A percentile compares a stretch with the other conserved stretches of the same genome.
Conservation (phyloP, 2,797 vertebrate genomes). For the Artibeus lituratus region DNA sequence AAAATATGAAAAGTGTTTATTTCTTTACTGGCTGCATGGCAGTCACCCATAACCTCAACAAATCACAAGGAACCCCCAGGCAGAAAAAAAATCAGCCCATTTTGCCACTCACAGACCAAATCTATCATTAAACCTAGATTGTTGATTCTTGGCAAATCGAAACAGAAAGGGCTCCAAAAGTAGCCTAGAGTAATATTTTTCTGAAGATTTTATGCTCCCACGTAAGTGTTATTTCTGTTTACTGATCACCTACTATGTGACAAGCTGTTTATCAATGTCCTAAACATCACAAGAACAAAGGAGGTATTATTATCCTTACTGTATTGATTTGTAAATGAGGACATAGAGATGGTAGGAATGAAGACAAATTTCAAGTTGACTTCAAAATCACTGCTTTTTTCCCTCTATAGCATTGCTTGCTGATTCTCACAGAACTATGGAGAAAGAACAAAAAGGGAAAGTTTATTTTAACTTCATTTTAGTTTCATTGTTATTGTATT, state of each 20-base stretch:
- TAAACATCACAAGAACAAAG: background rate
- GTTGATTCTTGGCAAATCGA: background rate
- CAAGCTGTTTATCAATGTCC: background rate
- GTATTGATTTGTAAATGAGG: background rate
- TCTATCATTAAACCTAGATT: background rate
- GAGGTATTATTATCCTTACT: background rate
- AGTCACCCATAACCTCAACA: background rate
- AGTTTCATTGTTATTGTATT: background rate
- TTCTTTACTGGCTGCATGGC: background rate
- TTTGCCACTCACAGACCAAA: background rate
- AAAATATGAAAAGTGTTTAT: background rate
- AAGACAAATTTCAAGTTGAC: background rate
- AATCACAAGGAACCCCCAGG: background rate
- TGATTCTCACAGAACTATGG: background rate
- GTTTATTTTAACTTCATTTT: background rate
- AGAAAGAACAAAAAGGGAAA: background rate
- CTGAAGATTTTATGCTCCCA: background rate
- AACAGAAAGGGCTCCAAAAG: background rate
- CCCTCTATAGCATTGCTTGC: background rate
- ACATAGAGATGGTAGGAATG: background rate
- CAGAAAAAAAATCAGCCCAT: background rate
- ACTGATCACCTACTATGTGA: background rate
- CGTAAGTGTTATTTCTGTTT: background rate
- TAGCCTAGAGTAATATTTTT: background rate
- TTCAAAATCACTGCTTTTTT: background rate